Evolutionary conservation across 2,888 invertebrate species (phyloP).

Genomic region (Sicus ferrugineus): DNA sequence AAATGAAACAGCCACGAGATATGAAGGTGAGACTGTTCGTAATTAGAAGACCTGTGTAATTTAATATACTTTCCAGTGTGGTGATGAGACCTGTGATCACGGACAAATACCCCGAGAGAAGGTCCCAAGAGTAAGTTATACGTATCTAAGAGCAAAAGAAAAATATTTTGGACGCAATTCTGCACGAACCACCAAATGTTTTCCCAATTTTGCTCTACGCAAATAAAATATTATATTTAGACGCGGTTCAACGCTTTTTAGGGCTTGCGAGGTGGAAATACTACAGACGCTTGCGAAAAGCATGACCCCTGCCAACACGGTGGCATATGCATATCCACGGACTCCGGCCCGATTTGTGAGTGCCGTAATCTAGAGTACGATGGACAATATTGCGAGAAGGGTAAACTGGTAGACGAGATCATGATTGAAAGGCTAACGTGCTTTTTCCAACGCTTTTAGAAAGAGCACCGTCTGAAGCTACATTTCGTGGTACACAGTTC

Average conservation of each 20-base stretch:
- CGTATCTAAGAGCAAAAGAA: no score
- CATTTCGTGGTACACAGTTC: slow-evolving; percentile 90
- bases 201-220: neutral
- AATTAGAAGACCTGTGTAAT: no score
- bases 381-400: slow-evolving; percentile 93
- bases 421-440: neutral
- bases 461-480: slow-evolving; percentile 91
- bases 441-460: slow-evolving; percentile 70
- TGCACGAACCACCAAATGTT: neutral
- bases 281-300: slow-evolving; percentile 85
- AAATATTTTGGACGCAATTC: neutral
- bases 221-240: neutral
- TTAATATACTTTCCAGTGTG: slow-evolving; percentile 51
- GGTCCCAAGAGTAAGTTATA: slow-evolving; percentile 59
- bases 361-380: slow-evolving; percentile 92
- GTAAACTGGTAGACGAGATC: slow-evolving; percentile 66
- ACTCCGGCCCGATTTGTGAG: slow-evolving; percentile 94
- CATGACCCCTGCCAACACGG: slow-evolving; percentile 94
- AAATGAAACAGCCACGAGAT: slow-evolving; percentile 82
- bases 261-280: slow-evolving; percentile 66
- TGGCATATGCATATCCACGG: slow-evolving; percentile 94
- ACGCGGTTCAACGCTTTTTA: slow-evolving; percentile 23
- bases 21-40: slow-evolving; percentile 72
- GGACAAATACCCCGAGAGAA: slow-evolving; percentile 63
- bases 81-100: slow-evolving; percentile 64